These are phyloP conservation scores for Ophioninae sp. DNA, from an alignment of 2,888 invertebrate genomes.

Conservation along the genomic window DNA sequence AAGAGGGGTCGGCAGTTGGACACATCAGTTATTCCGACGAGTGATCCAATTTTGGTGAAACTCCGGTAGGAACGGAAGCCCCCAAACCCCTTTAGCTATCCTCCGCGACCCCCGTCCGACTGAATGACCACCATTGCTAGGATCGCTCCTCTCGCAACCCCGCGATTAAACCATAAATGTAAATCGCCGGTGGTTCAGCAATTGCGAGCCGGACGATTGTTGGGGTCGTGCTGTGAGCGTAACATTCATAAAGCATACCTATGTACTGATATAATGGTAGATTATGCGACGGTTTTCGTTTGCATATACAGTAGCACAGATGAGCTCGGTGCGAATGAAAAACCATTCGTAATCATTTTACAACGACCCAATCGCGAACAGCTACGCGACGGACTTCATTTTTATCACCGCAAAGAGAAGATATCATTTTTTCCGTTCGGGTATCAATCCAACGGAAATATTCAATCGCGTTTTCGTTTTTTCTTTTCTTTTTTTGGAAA, in stretches of 20 bases:
- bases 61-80: conserved; percentile 3
- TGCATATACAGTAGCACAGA: conserved; percentile 1
- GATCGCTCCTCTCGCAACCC: conserved; percentile 8
- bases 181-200: conserved; percentile 35
- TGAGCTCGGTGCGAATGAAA: neutral
- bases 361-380: neutral
- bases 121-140: conserved; percentile 20
- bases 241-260: conserved; percentile 10
- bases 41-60: conserved; percentile 53
- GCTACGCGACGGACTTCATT: too few relatives aligned
- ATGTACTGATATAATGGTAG: conserved; percentile 2
- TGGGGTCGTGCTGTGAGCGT: conserved; percentile 4
- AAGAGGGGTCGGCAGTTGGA: conserved; percentile 19
- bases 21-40: conserved; percentile 52
- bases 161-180: conserved; percentile 55
- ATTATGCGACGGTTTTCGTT: conserved; percentile 6
- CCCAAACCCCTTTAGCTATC: conserved; percentile 10
- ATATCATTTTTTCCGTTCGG: too few relatives aligned
- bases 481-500: too few relatives aligned
- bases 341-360: conserved; percentile 4
- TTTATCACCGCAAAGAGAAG: too few relatives aligned
- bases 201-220: conserved; percentile 34
- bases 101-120: conserved; percentile 7
- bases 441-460: too few relatives aligned
- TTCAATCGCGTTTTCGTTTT: too few relatives aligned